Evolutionary conservation across 2,888 invertebrate species (phyloP), one percentile per base, ranked within the genome.

Genomic region (Listrodromus nycthemerus): DNA sequence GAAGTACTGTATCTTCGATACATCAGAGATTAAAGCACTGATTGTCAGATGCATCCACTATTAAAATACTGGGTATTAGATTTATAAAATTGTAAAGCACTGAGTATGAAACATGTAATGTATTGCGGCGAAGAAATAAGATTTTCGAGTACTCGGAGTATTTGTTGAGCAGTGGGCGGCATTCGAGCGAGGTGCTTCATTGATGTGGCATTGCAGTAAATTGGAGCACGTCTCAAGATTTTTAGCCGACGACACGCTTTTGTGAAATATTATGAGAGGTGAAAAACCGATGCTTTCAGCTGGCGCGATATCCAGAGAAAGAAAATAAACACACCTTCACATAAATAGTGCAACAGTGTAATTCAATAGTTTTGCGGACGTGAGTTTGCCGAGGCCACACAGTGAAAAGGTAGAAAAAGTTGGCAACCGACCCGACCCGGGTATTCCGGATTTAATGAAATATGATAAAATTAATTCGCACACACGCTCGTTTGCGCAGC

Each of bases 381-480:
- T 16, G 61, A 30, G 61, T n/a, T 5, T 16, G n/a, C 30, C n/a
- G 2, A 13, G 5, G 61, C 1, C 30, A 27, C 30, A 30, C n/a
- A 27, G 61, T 16, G 21, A 80, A 61, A 41, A 24, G 65, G 45
- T 21, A 33, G 24, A 52, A 67, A 30, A 66, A 61, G 63, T 50
- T 41, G 19, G 37, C 16, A 66, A 78, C 55, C 3, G 21, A 48
- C 65, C 71, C 50, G 61, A 67, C n/a, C n/a, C 55, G 65, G 37
- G 63, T 63, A 37, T 41, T 41, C 50, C 45, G 65, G 58, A 75
- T 71, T 78, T 48, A 77, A 84, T 78, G 78, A 71, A 84, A 84
- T 81, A 78, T 66, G 69, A 74, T 78, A 41, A 71, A 78, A 84
- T 84, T 75, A 81, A 84, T 84, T 78, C 58, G 80, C n/a, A 61